A percentile compares a stretch with the other conserved stretches of the same genome.
Conservation (phyloP, 2,113 vertebrate genomes). For the Antechinus stuartii region DNA sequence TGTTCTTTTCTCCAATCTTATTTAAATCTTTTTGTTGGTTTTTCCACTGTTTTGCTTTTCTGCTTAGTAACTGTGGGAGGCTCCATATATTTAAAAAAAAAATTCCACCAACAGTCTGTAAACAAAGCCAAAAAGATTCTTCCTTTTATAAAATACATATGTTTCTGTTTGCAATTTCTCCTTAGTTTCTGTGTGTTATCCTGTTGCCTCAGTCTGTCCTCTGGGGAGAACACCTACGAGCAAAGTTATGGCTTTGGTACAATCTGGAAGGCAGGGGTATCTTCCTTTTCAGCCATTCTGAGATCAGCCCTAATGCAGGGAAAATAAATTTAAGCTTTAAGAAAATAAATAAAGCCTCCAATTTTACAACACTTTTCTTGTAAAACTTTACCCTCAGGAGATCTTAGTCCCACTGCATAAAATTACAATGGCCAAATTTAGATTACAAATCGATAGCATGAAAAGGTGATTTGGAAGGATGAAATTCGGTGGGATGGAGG, state of each 20-base stretch:
- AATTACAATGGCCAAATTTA: not conserved
- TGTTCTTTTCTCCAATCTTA: constrained; percentile 6
- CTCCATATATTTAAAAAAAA: not conserved
- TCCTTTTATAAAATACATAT: constrained; percentile 11
- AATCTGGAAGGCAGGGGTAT: not conserved
- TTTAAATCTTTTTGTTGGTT: constrained; percentile 22
- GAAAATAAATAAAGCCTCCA: constrained; percentile 21
- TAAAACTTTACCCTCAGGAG: not conserved
- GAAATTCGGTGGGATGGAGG: not conserved
- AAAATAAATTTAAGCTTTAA: not conserved
- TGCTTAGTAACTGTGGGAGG: constrained; percentile 12
- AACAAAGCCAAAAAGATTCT: not conserved
- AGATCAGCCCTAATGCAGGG: constrained; percentile 3
- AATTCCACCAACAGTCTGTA: not conserved
- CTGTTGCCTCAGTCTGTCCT: not conserved
- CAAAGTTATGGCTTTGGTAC: not conserved
- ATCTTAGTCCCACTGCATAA: not conserved
- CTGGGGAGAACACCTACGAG: not conserved
- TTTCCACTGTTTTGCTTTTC: constrained; percentile 39
- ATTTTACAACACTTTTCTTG: not conserved
- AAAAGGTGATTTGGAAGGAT: not conserved
- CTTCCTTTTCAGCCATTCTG: not conserved
- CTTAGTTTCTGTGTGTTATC: not conserved
- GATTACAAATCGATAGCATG: not conserved
- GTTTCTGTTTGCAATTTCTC: not conserved